These are phyloP conservation scores for Hypselothyrea guttata DNA, from an alignment of 2,888 invertebrate genomes.

Conservation along the genomic window DNA sequence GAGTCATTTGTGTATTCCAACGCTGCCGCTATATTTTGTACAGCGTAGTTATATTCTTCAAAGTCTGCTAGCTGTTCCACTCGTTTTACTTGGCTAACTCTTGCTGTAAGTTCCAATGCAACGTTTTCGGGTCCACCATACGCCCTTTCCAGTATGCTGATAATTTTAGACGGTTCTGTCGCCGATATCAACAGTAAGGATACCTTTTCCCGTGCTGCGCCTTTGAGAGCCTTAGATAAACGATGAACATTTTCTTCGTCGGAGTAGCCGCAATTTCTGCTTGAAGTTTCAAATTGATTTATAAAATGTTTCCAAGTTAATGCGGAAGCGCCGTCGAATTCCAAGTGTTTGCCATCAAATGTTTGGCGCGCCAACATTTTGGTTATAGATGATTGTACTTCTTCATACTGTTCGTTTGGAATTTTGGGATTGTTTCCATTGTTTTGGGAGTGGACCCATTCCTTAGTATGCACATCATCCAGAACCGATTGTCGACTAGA, in stretches of 20 bases:
- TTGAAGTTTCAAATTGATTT: not conserved
- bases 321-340: constrained; percentile 8
- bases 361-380: constrained; percentile 7
- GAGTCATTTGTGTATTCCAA: not conserved
- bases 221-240: not conserved
- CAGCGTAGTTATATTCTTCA: constrained; percentile 6
- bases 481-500: too few relatives aligned
- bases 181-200: constrained; percentile 6
- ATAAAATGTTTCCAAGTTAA: not conserved
- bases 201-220: constrained; percentile 2
- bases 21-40: constrained; percentile 9
- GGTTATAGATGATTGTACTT: too few relatives aligned
- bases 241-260: constrained; percentile 7
- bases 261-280: constrained; percentile 4
- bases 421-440: not conserved
- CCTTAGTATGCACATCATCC: too few relatives aligned
- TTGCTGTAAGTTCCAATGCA: too few relatives aligned
- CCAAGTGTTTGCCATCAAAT: not conserved
- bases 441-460: too few relatives aligned
- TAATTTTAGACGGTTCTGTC: constrained; percentile 2
- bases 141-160: not conserved
- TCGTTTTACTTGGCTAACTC: too few relatives aligned
- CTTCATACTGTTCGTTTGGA: too few relatives aligned
- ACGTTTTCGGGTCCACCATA: constrained; percentile 1
- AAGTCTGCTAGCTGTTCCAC: too few relatives aligned